Evolutionary conservation across 2,888 invertebrate species (phyloP).

Genomic region (Noctua pronuba): DNA sequence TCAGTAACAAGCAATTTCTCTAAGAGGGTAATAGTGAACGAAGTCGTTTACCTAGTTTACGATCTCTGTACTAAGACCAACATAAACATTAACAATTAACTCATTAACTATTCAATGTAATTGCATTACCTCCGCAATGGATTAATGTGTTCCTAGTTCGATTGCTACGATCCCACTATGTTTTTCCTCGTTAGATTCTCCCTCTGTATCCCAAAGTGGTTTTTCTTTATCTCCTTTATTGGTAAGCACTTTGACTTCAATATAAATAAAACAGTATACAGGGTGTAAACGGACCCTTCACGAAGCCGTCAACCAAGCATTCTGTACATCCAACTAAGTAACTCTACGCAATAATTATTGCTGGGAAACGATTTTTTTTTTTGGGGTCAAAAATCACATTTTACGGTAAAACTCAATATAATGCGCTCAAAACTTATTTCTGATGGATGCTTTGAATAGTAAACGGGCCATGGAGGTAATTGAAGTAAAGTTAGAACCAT

Average conservation of each 20-base stretch:
- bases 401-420: no score
- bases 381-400: no score
- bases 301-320: no score
- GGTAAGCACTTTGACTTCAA: constrained; percentile 24
- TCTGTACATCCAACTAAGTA: no score
- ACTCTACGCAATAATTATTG: no score
- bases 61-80: constrained; percentile 50
- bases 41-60: constrained; percentile 60
- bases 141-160: constrained; percentile 62
- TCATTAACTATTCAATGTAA: constrained; percentile 66
- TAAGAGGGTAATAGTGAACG: constrained; percentile 55
- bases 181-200: constrained; percentile 53
- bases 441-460: no score
- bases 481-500: no score
- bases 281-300: no score
- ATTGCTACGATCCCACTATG: constrained; percentile 46
- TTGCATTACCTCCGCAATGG: constrained; percentile 61
- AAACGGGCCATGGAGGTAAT: no score
- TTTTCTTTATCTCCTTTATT: constrained; percentile 53
- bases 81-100: constrained; percentile 65
- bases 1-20: constrained; percentile 49
- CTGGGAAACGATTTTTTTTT: no score
- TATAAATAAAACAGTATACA: constrained; percentile 37
- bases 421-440: no score
- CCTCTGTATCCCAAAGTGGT: constrained; percentile 41